Base-by-base conservation (phyloP, 2,113 vertebrate species). In the Hippocampus comes region DNA sequence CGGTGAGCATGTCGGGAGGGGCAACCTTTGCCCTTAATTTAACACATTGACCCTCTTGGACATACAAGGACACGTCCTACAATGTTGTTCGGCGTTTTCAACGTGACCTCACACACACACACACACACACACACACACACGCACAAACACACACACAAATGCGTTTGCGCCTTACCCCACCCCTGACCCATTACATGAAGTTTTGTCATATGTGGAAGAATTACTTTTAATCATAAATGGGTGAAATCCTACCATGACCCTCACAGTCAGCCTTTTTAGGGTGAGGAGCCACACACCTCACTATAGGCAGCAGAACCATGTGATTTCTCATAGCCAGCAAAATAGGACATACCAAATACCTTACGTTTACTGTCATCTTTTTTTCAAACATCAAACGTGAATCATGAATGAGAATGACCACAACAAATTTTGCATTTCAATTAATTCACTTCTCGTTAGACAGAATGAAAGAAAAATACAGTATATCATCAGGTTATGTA, bases 21-120 rank as follows among this genome's bases (percentile, higher is more conserved):
- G 78, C 57, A 64, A 89, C 84, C 87, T 82, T 85, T 61, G 61
- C 68, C 91, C 89, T 92, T 91, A 90, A 94, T 94, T 95, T 91
- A 91, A 81, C 81, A 82, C 90, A 91, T 88, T 88, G 79, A 93
- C 91, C 91, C 89, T 5, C 25, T 25, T 46, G 20, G 9, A 38
- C 21, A 21, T 51, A 56, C 15, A 41, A 34, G 25, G 48, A 93
- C 88, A 92, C 90, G 91, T 89, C 83, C 6, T 65, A 88, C 89
- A 90, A 76, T 91, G 82, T 81, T 90, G 87, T 84, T 87, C 87
- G 89, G 63, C 86, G 79, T 63, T 83, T 83, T 82, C 72, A 27
- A 83, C 84, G 85, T 80, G 81, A 88, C 81, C 89, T 93, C 25
- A 30, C 25, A 27, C 57, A 59, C 23, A 27, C 67, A 74, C 59